These are phyloP conservation scores for Aplocera efformata DNA, from an alignment of 2,888 invertebrate species.

Conservation along the genomic window DNA sequence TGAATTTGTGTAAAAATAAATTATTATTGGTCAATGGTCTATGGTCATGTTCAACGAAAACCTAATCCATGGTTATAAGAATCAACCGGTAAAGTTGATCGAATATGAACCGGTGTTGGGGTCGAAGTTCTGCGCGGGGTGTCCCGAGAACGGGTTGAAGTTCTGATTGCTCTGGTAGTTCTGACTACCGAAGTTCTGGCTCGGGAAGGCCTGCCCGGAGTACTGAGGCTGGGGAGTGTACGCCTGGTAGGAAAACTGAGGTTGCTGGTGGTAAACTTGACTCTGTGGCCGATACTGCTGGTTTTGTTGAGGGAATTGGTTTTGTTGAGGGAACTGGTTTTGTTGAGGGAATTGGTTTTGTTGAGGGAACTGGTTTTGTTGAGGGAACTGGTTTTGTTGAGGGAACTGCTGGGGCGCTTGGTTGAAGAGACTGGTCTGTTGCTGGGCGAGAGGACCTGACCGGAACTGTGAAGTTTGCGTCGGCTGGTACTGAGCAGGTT, in stretches of 20 bases:
- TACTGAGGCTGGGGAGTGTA: conserved; percentile 40
- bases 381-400: conserved; percentile 37
- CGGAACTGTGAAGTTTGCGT: conserved; percentile 34
- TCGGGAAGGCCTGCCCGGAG: conserved; percentile 20
- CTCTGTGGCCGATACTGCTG: conserved; percentile 33
- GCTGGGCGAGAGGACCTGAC: conserved; percentile 39
- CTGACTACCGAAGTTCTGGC: conserved; percentile 47
- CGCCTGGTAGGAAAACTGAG: conserved; percentile 40
- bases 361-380: conserved; percentile 65
- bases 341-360: no score
- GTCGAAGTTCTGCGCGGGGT: conserved; percentile 87
- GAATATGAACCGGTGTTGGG: conserved; percentile 88
- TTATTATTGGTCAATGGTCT: no score
- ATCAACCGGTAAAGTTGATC: conserved; percentile 85
- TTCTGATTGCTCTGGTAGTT: conserved; percentile 51
- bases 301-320: conserved; percentile 29
- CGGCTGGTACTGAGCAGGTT: conserved; percentile 34
- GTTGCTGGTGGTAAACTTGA: conserved; percentile 33
- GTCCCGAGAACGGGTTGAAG: conserved; percentile 80
- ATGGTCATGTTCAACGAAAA: conserved; percentile 14
- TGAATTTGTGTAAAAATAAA: no score
- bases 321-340: conserved; percentile 56
- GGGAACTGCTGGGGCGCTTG: conserved; percentile 60
- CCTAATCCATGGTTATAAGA: conserved; percentile 15
- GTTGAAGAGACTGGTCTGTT: conserved; percentile 49